Evolutionary conservation across 2,113 vertebrate species (phyloP).

Genomic region (Taurulus bubalis): DNA sequence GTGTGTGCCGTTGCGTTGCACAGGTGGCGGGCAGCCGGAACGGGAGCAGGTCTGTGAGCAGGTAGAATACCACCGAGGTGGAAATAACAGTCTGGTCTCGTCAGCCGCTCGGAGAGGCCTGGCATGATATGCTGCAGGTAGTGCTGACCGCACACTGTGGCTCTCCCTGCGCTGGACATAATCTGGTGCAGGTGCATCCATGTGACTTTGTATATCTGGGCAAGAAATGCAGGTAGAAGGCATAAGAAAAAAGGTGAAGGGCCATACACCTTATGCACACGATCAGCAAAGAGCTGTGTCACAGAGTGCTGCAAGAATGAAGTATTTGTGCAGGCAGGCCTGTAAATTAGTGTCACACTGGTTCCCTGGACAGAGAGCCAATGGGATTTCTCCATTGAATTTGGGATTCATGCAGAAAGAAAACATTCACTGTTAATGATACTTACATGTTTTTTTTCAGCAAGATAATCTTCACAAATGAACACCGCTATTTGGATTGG

Average conservation of each 20-base stretch:
- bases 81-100: constrained; percentile 72
- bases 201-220: constrained; percentile 25
- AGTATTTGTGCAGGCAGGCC: neutral
- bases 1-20: constrained; percentile 14
- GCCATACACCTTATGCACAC: neutral
- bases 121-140: constrained; percentile 61
- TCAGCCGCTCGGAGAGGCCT: constrained; percentile 52
- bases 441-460: neutral
- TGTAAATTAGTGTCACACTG: neutral
- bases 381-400: neutral
- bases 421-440: neutral
- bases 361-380: neutral
- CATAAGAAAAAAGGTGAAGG: neutral
- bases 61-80: constrained; percentile 68
- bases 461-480: too few relatives aligned
- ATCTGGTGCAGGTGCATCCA: constrained; percentile 27
- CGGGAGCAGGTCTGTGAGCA: constrained; percentile 63
- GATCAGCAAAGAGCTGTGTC: neutral
- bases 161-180: constrained; percentile 40
- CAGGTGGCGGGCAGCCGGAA: constrained; percentile 73
- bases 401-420: neutral
- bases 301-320: neutral
- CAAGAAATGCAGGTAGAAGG: neutral
- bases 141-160: constrained; percentile 51
- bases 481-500: neutral